Evolutionary conservation across 2,113 vertebrate genomes (phyloP), one percentile per base, ranked within the genome.

Genomic region (Enhydra lutris): DNA sequence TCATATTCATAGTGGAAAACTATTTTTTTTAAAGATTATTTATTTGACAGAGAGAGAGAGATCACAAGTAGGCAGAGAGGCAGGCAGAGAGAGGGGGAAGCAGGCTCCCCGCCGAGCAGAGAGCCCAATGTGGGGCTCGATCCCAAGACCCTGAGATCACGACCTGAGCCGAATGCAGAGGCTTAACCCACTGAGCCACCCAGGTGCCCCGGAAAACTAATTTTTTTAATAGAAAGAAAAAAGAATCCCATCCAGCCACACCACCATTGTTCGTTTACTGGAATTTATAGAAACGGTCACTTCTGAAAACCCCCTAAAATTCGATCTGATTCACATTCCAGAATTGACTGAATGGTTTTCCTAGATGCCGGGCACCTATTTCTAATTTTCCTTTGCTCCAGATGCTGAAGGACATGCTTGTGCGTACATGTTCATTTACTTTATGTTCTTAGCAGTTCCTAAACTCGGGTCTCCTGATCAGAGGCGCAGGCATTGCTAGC

Each of bases 221-320:
- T 78, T n/a, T 89, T 89, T 95, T 45, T 71, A 67, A 96, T 82
- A 69, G 65, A 47, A 92, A 90, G 67, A 39, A 88, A 47, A 50
- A 80, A 57, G 39, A n/a, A 42, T 78, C 36, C 36, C 20, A 36
- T 13, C 31, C 47, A 69, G 4, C 23, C 14, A 13, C 24, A 65
- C 12, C n/a, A 24, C 20, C 34, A 36, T 69, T 36, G 34, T 39
- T 69, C 18, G 4, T n/a, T 73, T 18, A 11, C 45, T 26, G 23
- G 36, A 9, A 55, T 67, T 73, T 86, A 23, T 55, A 24, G 63
- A 65, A 61, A 63, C 4, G 45, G 36, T 57, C 10, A 1, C 39
- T 86, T 79, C 55, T 24, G 57, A 83, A 94, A 93, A 39, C 13
- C 15, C 8, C 31, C 4, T 36, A 45, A 29, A 74, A 50, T 31